Percentiles rank a stretch among this genome's conserved stretches.
These are phyloP conservation scores for Drosophila sordidapex DNA, from an alignment of 2,888 invertebrate genomes.

Conservation along the genomic window DNA sequence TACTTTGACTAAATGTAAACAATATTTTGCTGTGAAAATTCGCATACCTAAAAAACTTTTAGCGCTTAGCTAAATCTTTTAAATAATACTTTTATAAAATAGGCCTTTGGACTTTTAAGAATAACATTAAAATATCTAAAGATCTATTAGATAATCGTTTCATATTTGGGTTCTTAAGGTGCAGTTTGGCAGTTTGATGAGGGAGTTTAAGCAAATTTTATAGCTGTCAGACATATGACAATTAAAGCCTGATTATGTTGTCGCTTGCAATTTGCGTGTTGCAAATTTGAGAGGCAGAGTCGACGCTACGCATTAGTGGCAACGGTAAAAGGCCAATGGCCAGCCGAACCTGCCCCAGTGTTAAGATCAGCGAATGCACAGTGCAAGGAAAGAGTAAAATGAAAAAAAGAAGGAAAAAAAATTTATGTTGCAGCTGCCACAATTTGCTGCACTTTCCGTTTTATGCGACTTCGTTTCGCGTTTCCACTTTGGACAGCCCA, in stretches of 20 bases:
- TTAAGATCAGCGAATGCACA: constrained; percentile 41
- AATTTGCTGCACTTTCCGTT: constrained; percentile 81
- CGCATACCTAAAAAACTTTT: background rate
- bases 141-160: background rate
- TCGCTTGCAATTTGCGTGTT: constrained; percentile 74
- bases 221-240: constrained; percentile 49
- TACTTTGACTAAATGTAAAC: constrained; percentile 1
- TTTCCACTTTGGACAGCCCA: constrained; percentile 35
- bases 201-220: too few relatives aligned
- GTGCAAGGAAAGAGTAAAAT: constrained; percentile 17
- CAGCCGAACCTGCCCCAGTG: constrained; percentile 51
- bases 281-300: constrained; percentile 42
- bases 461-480: constrained; percentile 72
- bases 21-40: background rate
- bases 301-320: background rate
- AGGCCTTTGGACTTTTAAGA: background rate
- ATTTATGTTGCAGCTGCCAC: constrained; percentile 77
- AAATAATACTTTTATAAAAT: background rate
- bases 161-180: too few relatives aligned
- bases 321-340: constrained; percentile 78
- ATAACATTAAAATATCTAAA: background rate
- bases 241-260: constrained; percentile 78
- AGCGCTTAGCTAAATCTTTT: background rate
- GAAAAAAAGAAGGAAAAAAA: constrained; percentile 27
- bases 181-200: background rate